Base-by-base conservation (phyloP, 2,888 invertebrate species). In the Conus canariensis region DNA sequence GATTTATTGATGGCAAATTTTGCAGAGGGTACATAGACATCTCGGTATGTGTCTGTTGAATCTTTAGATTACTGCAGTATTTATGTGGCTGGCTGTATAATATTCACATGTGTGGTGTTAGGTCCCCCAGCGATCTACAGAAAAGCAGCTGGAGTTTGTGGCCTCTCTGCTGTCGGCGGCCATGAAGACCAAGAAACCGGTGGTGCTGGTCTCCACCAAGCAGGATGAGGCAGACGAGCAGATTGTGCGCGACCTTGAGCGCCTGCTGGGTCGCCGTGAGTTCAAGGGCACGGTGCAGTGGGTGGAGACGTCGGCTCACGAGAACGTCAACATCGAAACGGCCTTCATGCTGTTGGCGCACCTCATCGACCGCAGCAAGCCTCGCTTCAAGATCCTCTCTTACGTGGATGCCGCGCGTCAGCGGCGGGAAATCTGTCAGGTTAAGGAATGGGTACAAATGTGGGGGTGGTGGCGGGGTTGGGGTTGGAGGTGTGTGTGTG, bases 261-360 rank as follows among this genome's bases (percentile, higher is more conserved):
- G 98, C 94, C 97, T 99, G 92, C 97, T 99, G 64, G 97, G 97
- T 95, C 97, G 98, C 89, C 99, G 99, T 96, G 99, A 99, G 96
- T 98, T 98, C 96, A 98, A 98, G 95, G 94, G 93, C 64, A 93
- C 92, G 94, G 98, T 99, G 94, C 98, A 98, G 6, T 97, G 99
- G 83, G 98, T 99, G 90, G 99, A 99, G 97, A 98, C 99, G 0
- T 99, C 99, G 12, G 98, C 99, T 25, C 99, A 99, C 95, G 98
- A 99, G 95, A 99, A 98, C 95, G 98, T 99, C 92, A 99, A 99
- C 96, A 98, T 99, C 77, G 99, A 99, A 95, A 97, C 98, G 95
- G 98, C 99, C 59, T 97, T 96, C 92, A 98, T 99, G 95, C 97
- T 98, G 89, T 97, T 99, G 90, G 99, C 98, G 60, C 99, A 99